phyloP scores from a whole-genome alignment of 2,888 invertebrate genomes.

The Metacarcinus magister region DNA sequence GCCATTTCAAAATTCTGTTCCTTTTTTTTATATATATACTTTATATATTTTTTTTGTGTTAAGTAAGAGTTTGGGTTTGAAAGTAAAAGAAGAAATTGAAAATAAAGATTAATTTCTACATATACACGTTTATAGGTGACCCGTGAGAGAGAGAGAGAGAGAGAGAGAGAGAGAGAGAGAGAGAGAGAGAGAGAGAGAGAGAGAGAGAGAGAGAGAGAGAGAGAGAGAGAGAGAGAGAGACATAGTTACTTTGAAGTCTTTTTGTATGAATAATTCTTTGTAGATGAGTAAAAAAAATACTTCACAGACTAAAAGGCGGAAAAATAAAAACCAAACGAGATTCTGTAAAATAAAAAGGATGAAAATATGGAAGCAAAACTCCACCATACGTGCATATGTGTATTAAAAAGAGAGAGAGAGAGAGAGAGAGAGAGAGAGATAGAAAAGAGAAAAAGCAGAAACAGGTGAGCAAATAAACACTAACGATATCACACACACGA shows the following conservation, averaged over 20 bases:
- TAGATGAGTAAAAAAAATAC: background rate
- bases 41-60: background rate
- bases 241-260: background rate
- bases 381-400: background rate
- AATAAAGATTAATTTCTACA: background rate
- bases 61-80: background rate
- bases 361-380: background rate
- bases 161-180: conserved; percentile 17
- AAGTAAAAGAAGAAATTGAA: background rate
- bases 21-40: background rate
- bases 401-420: background rate
- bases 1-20: background rate
- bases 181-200: conserved; percentile 38
- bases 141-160: too few relatives aligned
- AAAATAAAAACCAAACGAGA: conserved; percentile 2
- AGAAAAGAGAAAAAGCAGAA: background rate
- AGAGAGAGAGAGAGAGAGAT: background rate
- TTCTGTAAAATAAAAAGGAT: background rate
- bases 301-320: background rate
- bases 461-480: background rate
- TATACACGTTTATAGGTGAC: background rate
- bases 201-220: conserved; percentile 38
- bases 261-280: conserved; percentile 45
- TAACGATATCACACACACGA: conserved; percentile 4
- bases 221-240: background rate